A percentile compares a stretch with the other conserved stretches of the same genome.
Conservation (phyloP, 2,113 vertebrate genomes). For the Gymnogyps californianus region DNA sequence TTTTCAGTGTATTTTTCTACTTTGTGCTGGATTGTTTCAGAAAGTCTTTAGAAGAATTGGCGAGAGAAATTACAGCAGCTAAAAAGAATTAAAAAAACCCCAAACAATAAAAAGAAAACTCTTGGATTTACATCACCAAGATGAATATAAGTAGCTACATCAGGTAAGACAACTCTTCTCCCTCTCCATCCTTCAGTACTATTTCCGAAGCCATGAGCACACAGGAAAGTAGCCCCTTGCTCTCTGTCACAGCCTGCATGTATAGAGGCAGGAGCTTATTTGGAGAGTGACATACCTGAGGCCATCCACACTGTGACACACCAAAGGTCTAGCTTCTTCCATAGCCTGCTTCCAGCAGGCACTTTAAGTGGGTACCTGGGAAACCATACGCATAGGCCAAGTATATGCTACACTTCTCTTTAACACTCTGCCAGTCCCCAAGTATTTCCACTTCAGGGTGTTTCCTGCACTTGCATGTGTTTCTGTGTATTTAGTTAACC, state of each 20-base stretch:
- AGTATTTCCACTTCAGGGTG: neutral
- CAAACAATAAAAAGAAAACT: neutral
- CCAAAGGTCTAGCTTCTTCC: neutral
- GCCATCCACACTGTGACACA: neutral
- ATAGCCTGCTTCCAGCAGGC: neutral
- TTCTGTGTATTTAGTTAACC: neutral
- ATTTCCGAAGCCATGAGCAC: neutral
- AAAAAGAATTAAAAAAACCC: neutral
- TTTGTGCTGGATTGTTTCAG: neutral
- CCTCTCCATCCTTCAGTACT: neutral
- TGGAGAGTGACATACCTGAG: neutral
- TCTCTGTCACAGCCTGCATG: neutral
- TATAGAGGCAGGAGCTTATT: neutral
- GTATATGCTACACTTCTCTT: neutral
- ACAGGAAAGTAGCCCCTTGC: neutral
- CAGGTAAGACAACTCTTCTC: neutral
- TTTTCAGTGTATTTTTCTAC: neutral
- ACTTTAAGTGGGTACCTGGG: neutral
- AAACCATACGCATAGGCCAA: neutral
- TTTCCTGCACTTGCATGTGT: neutral
- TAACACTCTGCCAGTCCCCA: neutral
- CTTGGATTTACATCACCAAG: neutral
- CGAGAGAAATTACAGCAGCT: neutral
- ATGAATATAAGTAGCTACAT: neutral
- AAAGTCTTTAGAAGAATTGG: neutral